phyloP scores from a whole-genome alignment of 30 jellyfish, hydroid and myxozoan genomes.

The Turritopsis dohrnii region DNA sequence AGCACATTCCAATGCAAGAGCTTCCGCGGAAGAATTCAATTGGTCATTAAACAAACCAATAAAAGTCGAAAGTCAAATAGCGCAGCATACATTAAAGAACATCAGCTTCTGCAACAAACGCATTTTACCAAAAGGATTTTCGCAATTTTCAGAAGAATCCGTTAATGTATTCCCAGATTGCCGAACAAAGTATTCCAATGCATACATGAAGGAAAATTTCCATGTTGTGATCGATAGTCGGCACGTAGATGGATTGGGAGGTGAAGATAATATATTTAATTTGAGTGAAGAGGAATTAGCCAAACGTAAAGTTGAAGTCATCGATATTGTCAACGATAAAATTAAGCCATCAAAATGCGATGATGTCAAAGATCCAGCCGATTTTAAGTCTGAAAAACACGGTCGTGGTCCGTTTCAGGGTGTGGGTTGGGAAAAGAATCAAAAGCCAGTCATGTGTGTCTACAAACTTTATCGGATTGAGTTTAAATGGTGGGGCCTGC shows the following conservation, averaged over 20 bases:
- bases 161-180: slow-evolving; percentile 85
- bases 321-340: slow-evolving; percentile 67
- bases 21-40: slow-evolving; percentile 47
- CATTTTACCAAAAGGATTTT: slow-evolving; percentile 67
- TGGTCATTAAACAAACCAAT: not conserved
- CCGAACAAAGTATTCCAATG: slow-evolving; percentile 61
- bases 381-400: slow-evolving; percentile 49
- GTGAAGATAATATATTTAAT: slow-evolving; percentile 38
- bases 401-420: slow-evolving; percentile 64
- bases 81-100: slow-evolving; percentile 73
- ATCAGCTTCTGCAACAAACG: slow-evolving; percentile 53
- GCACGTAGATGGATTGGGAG: slow-evolving; percentile 47
- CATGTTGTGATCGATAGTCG: slow-evolving; percentile 52
- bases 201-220: slow-evolving; percentile 61
- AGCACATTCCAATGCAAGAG: slow-evolving; percentile 72
- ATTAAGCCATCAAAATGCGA: slow-evolving; percentile 42
- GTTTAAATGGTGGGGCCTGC: slow-evolving; percentile 61
- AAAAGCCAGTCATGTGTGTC: slow-evolving; percentile 85
- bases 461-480: slow-evolving; percentile 64
- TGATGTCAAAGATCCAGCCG: slow-evolving; percentile 62
- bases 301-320: slow-evolving; percentile 45
- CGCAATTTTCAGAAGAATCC: slow-evolving; percentile 66
- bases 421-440: slow-evolving; percentile 50
- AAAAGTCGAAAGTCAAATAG: slow-evolving; percentile 55
- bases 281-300: slow-evolving; percentile 32